phyloP scores from a whole-genome alignment of 2,888 invertebrate genomes.

The Nineta flava region DNA sequence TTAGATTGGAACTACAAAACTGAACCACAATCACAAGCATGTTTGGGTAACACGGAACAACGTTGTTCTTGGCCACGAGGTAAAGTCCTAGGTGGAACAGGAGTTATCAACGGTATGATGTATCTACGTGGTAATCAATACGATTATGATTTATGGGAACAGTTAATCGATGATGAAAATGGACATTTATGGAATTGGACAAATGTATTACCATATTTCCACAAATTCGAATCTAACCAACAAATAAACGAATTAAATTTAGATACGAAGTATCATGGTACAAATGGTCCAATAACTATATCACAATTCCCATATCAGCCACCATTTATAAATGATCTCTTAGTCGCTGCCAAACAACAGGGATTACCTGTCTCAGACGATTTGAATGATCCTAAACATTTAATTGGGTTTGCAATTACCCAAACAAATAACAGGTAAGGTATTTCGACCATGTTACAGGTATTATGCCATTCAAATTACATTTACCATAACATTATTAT shows the following conservation, averaged over 20 bases:
- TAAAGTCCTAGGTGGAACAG: constrained; percentile 52
- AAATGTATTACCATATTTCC: constrained; percentile 58
- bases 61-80: constrained; percentile 52
- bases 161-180: constrained; percentile 31
- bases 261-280: constrained; percentile 40
- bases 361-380: constrained; percentile 46
- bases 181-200: constrained; percentile 64
- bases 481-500: no score
- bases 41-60: constrained; percentile 33
- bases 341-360: constrained; percentile 41
- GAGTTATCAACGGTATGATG: constrained; percentile 70
- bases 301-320: constrained; percentile 49
- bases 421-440: constrained; percentile 43
- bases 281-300: constrained; percentile 43
- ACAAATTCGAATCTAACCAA: constrained; percentile 47
- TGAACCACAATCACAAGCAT: constrained; percentile 44
- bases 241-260: constrained; percentile 38
- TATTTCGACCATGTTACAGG: no score
- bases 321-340: constrained; percentile 40
- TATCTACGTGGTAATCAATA: constrained; percentile 59
- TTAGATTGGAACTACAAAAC: constrained; percentile 55
- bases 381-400: constrained; percentile 39
- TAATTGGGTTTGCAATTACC: constrained; percentile 47
- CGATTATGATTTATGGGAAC: constrained; percentile 62
- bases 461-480: no score